These are phyloP conservation scores for Mystacornis crossleyi DNA, from an alignment of 2,113 vertebrate genomes.

Conservation along the genomic window DNA sequence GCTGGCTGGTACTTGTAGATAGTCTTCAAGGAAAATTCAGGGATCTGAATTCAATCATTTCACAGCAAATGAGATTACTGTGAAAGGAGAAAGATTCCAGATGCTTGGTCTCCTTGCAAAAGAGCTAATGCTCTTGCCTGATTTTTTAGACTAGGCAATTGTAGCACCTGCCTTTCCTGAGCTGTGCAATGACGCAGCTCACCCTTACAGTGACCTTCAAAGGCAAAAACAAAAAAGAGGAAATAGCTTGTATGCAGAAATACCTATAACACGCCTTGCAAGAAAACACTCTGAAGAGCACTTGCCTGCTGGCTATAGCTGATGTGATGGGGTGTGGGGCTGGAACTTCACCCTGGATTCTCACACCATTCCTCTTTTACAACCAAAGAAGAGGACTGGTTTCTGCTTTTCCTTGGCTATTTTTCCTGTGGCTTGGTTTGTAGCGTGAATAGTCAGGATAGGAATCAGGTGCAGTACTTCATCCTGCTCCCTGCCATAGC, in stretches of 20 bases:
- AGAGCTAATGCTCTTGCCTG: background rate
- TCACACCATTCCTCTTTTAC: constrained; percentile 67
- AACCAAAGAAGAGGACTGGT: constrained; percentile 51
- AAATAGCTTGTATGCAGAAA: constrained; percentile 40
- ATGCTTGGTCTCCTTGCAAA: background rate
- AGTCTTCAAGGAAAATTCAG: background rate
- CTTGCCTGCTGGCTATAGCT: background rate
- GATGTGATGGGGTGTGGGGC: background rate
- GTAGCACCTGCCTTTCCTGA: constrained; percentile 34
- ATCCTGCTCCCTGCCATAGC: background rate
- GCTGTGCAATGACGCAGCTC: background rate
- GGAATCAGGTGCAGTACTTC: background rate
- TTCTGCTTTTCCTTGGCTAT: constrained; percentile 55
- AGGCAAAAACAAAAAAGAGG: background rate
- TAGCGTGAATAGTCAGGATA: background rate
- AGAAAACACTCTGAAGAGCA: background rate
- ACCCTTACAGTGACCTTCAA: constrained; percentile 8
- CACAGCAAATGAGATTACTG: background rate
- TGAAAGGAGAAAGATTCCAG: background rate
- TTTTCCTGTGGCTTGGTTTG: constrained; percentile 27
- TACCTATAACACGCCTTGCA: background rate
- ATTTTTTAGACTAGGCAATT: background rate
- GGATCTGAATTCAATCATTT: background rate
- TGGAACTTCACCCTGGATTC: constrained; percentile 12
- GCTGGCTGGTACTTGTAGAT: background rate